Percentiles rank a stretch among this genome's conserved stretches.
Evolutionary conservation across 2,113 vertebrate genomes (phyloP).

Genomic region (Xenopus laevis): DNA sequence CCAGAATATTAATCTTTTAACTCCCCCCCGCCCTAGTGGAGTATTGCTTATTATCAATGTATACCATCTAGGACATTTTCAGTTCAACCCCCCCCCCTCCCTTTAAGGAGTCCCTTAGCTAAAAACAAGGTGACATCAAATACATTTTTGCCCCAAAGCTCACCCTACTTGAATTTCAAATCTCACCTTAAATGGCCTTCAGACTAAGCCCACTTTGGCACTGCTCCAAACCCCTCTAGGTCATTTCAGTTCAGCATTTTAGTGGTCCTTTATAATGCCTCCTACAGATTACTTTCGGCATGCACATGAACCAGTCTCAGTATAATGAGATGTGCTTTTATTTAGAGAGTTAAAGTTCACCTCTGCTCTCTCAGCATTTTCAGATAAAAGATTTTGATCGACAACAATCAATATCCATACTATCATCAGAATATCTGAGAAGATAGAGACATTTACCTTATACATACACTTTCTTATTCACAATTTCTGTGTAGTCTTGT

Average conservation of each 20-base stretch:
- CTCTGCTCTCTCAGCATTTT: constrained; percentile 31
- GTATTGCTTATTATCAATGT: no score
- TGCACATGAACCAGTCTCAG: neutral
- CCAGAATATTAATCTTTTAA: neutral
- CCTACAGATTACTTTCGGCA: neutral
- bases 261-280: neutral
- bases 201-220: no score
- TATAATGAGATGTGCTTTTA: neutral
- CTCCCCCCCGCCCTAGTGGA: neutral
- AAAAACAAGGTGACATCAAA: no score
- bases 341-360: constrained; percentile 20
- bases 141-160: no score
- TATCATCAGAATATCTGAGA: constrained; percentile 26
- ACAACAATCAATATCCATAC: constrained; percentile 36
- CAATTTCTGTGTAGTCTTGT: no score
- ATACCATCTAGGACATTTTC: no score
- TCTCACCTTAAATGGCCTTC: no score
- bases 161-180: no score
- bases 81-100: no score
- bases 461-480: neutral
- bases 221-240: no score
- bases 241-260: neutral
- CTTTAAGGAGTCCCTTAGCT: no score
- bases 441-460: neutral
- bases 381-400: constrained; percentile 33